These are phyloP conservation scores for Nibea coibor DNA, from an alignment of 2,113 vertebrate species.

Conservation along the genomic window DNA sequence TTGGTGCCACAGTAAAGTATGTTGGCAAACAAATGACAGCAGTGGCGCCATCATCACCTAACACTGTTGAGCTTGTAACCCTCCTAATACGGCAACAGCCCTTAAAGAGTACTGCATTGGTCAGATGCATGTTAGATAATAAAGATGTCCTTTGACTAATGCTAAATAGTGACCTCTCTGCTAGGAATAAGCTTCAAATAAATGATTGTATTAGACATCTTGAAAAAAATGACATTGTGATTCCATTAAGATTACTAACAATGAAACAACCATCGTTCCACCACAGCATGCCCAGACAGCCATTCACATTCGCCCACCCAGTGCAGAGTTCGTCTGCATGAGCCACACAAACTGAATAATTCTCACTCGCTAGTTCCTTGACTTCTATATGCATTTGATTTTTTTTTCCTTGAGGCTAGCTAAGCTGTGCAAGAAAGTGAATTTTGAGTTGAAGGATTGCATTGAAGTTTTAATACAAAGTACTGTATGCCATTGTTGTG, in stretches of 20 bases:
- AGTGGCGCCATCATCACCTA: slow-evolving; percentile 19
- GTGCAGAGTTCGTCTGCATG: slow-evolving; percentile 60
- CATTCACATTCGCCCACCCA: slow-evolving; percentile 29
- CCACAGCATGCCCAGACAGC: slow-evolving; percentile 57
- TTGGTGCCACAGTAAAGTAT: slow-evolving; percentile 16
- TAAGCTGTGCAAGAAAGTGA: slow-evolving; percentile 50
- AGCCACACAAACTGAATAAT: slow-evolving; percentile 39
- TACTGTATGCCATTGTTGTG: slow-evolving; percentile 71
- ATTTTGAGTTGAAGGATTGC: slow-evolving; percentile 59
- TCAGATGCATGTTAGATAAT: slow-evolving; percentile 71
- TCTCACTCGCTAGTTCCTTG: slow-evolving; percentile 46
- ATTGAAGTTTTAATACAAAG: slow-evolving; percentile 62
- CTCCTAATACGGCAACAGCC: slow-evolving; percentile 16
- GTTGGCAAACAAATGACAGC: slow-evolving; percentile 5
- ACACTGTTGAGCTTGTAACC: slow-evolving; percentile 23
- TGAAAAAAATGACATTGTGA: slow-evolving; percentile 45
- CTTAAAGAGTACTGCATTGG: slow-evolving; percentile 53
- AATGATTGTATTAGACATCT: slow-evolving; percentile 42
- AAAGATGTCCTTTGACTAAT: slow-evolving; percentile 41
- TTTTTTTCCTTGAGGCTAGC: slow-evolving; percentile 38
- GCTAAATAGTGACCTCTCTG: slow-evolving; percentile 32
- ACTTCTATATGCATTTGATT: slow-evolving; percentile 50
- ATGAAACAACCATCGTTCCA: slow-evolving; percentile 18
- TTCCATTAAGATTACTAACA: slow-evolving; percentile 46
- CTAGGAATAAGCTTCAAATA: slow-evolving; percentile 55